Percentiles rank a stretch among this genome's conserved stretches.
phyloP scores from a whole-genome alignment of 2,113 vertebrate genomes.

The Melanotaenia duboulayi region DNA sequence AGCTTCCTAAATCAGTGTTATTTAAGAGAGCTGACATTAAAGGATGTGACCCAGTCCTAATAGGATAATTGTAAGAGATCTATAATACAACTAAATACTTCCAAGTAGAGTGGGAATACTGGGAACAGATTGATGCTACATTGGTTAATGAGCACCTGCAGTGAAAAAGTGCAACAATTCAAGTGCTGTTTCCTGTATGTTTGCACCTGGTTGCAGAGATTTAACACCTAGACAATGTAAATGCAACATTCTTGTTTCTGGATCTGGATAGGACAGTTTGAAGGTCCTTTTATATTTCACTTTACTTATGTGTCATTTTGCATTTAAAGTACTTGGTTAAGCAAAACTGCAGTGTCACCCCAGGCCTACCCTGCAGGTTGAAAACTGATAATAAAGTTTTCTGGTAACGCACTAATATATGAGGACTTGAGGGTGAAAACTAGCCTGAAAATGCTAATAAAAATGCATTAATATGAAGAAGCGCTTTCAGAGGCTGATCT shows the following conservation, averaged over 20 bases:
- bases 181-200: rapidly evolving
- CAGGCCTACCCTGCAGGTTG: too few relatives aligned
- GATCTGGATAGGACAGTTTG: too few relatives aligned
- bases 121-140: background rate
- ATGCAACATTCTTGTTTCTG: background rate
- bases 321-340: too few relatives aligned
- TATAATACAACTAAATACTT: background rate
- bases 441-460: too few relatives aligned
- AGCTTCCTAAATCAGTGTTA: background rate
- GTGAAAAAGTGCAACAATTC: background rate
- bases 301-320: too few relatives aligned
- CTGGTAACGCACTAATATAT: too few relatives aligned
- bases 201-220: background rate
- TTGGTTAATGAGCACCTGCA: background rate
- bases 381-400: too few relatives aligned
- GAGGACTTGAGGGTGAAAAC: too few relatives aligned
- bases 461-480: too few relatives aligned
- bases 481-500: too few relatives aligned
- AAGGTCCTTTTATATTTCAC: background rate
- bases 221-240: background rate
- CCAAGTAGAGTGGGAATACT: background rate
- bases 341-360: too few relatives aligned
- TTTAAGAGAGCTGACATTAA: background rate
- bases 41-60: background rate
- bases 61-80: background rate